Base-by-base conservation (phyloP, 2,888 invertebrate genomes). In the Lasiommata megera region DNA sequence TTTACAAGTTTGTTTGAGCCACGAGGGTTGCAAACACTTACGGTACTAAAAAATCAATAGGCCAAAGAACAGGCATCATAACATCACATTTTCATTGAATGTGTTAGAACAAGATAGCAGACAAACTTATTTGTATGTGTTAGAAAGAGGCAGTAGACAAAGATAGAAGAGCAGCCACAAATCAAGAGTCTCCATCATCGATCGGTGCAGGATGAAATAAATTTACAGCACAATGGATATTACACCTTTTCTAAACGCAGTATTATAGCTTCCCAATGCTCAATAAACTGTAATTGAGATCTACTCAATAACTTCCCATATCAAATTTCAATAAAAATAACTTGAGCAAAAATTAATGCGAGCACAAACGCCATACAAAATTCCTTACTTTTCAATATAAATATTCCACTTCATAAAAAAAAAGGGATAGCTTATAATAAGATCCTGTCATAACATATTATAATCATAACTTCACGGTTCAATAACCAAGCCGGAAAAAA, bases 371-470 rank as follows among this genome's bases (percentile, higher is more conserved):
- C 28, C 12, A 28, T 44, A 44, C 14, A 14, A 29, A 44, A 44
- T 29, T 28, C 28, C 16, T 12, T 28, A 38, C 12, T 41, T 18
- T 40, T 63, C 56, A 47, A 52, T 60, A 56, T 58, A 58, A 63
- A 57, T 60, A 66, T 65, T 40, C 62, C 46, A 28, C 56, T 54
- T 63, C 51, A 66, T 56, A 68, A 58, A 63, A 69, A 62, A 69
- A 68, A 75, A 76, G 66, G 76, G 68, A 76, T 73, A 69, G 66
- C 67, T 69, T 63, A 80, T 77, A 82, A 82, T 82, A 79, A 76
- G 77, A 80, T 71, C 80, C 79, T 90, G 91, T 88, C 91, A 88
- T 78, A 90, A 88, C 84, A 82, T 77, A 89, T 91, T 81, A 89
- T 79, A 46, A 89, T 90, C 91, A 91, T 90, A 91, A 88, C 82